Evolutionary conservation across 2,797 vertebrate genomes (phyloP).

Genomic region (Lycodopsis pacificus): DNA sequence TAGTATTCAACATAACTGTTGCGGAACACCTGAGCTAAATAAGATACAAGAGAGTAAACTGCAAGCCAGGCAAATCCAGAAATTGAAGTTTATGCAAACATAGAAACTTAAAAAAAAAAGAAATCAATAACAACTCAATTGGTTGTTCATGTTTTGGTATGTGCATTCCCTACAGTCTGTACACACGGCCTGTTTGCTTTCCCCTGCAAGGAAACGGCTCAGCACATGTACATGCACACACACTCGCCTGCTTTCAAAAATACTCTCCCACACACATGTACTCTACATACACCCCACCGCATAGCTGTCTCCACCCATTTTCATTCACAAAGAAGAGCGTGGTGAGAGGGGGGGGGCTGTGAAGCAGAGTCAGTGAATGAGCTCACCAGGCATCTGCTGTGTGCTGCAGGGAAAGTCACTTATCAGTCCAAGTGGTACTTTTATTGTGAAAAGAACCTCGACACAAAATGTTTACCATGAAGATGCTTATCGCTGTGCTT

Average conservation of each 20-base stretch:
- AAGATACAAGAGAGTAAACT: neutral
- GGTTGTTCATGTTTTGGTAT: constrained; percentile 5
- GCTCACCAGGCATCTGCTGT: constrained; percentile 48
- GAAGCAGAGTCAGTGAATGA: constrained; percentile 57
- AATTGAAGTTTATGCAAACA: neutral
- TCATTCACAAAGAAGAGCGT: constrained; percentile 71
- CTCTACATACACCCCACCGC: constrained; percentile 13
- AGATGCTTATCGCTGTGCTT: neutral
- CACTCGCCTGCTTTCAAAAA: constrained; percentile 34
- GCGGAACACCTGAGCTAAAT: neutral
- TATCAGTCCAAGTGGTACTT: constrained; percentile 24
- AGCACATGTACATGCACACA: constrained; percentile 26
- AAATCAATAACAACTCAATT: neutral
- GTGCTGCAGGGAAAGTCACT: constrained; percentile 37
- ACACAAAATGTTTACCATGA: neutral
- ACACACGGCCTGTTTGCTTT: constrained; percentile 64
- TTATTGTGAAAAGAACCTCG: constrained; percentile 24
- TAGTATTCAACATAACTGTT: neutral
- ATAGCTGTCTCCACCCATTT: constrained; percentile 62
- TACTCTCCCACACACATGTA: constrained; percentile 40
- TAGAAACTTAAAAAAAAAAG: neutral
- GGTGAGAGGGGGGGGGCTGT: constrained; percentile 25
- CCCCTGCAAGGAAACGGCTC: constrained; percentile 43
- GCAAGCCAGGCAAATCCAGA: neutral
- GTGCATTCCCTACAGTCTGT: constrained; percentile 10